Conservation (phyloP, 2,888 invertebrate species). For the Odontomyia ornata region DNA sequence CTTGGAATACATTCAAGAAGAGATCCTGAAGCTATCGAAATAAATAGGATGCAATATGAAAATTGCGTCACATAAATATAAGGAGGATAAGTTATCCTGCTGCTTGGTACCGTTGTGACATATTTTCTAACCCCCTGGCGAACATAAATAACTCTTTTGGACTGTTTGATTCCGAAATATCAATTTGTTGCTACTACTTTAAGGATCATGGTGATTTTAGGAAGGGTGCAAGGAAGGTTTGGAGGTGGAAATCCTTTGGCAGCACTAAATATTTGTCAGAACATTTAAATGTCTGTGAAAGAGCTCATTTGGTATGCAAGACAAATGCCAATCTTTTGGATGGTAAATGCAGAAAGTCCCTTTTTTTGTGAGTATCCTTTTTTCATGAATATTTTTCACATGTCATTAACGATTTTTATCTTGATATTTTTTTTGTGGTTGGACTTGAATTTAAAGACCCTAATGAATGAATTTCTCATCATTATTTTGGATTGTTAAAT, state of each 20-base stretch:
- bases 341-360: neutral
- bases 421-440: neutral
- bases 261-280: neutral
- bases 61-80: slow-evolving; percentile 55
- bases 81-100: slow-evolving; percentile 38
- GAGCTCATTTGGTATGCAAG: slow-evolving; percentile 35
- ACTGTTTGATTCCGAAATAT: slow-evolving; percentile 22
- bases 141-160: slow-evolving; percentile 53
- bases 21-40: slow-evolving; percentile 1
- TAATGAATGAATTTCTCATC: too few relatives aligned
- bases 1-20: neutral
- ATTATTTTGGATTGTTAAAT: too few relatives aligned
- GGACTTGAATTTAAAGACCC: too few relatives aligned
- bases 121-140: slow-evolving; percentile 52
- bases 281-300: slow-evolving; percentile 13
- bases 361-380: slow-evolving; percentile 6
- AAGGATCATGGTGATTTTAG: neutral
- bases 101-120: slow-evolving; percentile 53
- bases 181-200: slow-evolving; percentile 21
- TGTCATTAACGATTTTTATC: neutral
- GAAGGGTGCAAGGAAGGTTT: neutral
- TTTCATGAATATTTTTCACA: slow-evolving; percentile 28
- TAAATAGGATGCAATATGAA: slow-evolving; percentile 50
- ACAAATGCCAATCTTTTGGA: slow-evolving; percentile 12
- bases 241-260: slow-evolving; percentile 18